Evolutionary conservation across 2,888 invertebrate species (phyloP).

Genomic region (Eremobia ochroleuca): DNA sequence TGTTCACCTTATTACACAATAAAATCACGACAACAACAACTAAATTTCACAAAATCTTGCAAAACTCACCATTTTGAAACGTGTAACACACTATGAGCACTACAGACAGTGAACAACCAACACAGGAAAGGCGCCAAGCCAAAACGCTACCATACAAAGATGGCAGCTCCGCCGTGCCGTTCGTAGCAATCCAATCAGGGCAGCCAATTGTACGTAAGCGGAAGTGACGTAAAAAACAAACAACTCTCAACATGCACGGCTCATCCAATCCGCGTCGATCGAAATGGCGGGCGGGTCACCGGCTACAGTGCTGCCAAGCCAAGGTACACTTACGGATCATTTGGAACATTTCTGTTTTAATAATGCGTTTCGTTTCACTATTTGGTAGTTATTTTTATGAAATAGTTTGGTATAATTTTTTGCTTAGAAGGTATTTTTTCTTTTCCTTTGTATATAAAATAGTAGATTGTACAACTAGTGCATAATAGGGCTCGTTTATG

Average conservation of each 20-base stretch:
- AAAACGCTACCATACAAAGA: slow-evolving; percentile 87
- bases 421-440: too few relatives aligned
- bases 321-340: slow-evolving; percentile 61
- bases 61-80: slow-evolving; percentile 91
- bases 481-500: too few relatives aligned
- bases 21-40: slow-evolving; percentile 76
- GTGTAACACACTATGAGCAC: slow-evolving; percentile 89
- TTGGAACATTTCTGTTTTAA: slow-evolving; percentile 53
- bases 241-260: slow-evolving; percentile 55
- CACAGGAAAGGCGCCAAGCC: slow-evolving; percentile 91
- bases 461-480: too few relatives aligned
- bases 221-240: slow-evolving; percentile 79
- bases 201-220: slow-evolving; percentile 79
- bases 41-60: slow-evolving; percentile 87
- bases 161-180: slow-evolving; percentile 83
- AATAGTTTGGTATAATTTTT: not conserved
- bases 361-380: slow-evolving; percentile 65
- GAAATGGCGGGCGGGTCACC: slow-evolving; percentile 78
- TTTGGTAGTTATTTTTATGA: not conserved
- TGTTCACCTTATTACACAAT: slow-evolving; percentile 80
- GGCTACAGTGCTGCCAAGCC: slow-evolving; percentile 85
- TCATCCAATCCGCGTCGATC: slow-evolving; percentile 76
- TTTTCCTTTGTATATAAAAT: too few relatives aligned
- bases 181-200: slow-evolving; percentile 70
- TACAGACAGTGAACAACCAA: slow-evolving; percentile 86